phyloP scores from a whole-genome alignment of 2,797 vertebrate species.

The Pelochelys cantorii region DNA sequence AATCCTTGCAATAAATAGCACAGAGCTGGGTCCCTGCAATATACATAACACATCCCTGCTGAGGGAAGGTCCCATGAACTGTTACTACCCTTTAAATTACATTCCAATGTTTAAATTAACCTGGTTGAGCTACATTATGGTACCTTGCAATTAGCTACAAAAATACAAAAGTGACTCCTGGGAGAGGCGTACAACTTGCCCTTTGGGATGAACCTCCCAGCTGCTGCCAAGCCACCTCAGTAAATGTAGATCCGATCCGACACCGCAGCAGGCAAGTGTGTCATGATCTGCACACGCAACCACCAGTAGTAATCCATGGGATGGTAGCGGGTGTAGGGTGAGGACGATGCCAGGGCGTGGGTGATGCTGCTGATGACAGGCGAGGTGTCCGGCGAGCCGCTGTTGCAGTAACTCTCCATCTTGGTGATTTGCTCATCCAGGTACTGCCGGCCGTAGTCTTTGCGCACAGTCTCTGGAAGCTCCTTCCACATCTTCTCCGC shows the following conservation, averaged over 20 bases:
- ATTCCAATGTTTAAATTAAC: constrained; percentile 58
- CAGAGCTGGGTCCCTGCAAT: constrained; percentile 27
- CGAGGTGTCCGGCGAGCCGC: constrained; percentile 77
- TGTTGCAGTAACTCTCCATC: constrained; percentile 82
- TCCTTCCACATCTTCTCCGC: constrained; percentile 83
- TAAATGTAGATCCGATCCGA: constrained; percentile 82
- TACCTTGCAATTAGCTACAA: constrained; percentile 70
- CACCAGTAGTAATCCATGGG: constrained; percentile 89
- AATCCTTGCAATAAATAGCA: constrained; percentile 59
- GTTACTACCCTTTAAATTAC: constrained; percentile 45
- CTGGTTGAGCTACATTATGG: constrained; percentile 71
- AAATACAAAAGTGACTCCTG: constrained; percentile 33
- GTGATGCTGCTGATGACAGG: constrained; percentile 77
- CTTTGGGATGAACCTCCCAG: constrained; percentile 23
- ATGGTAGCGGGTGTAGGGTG: constrained; percentile 84
- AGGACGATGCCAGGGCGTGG: constrained; percentile 77
- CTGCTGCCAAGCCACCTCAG: constrained; percentile 38
- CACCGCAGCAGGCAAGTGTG: constrained; percentile 82
- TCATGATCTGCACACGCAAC: constrained; percentile 86
- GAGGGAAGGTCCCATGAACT: constrained; percentile 34
- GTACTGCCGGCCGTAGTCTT: constrained; percentile 83
- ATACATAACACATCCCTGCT: constrained; percentile 34
- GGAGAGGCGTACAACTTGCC: constrained; percentile 51
- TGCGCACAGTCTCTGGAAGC: constrained; percentile 80
- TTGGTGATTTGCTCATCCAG: constrained; percentile 82